These are phyloP conservation scores for Melanargia galathea DNA, from an alignment of 2,888 invertebrate species.

Conservation along the genomic window DNA sequence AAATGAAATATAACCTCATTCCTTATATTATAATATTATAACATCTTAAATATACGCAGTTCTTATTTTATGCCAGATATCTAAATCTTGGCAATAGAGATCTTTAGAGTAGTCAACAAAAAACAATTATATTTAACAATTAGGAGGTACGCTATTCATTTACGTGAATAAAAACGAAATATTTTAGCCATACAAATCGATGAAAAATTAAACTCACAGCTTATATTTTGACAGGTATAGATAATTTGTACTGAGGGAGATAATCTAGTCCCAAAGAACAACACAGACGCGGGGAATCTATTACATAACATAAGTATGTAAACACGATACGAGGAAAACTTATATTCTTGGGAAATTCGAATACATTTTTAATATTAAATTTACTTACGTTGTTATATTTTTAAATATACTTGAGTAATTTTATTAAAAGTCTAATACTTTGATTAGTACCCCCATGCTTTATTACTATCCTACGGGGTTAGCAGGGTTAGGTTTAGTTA, in stretches of 20 bases:
- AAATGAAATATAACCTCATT: not conserved
- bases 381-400: not conserved
- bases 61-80: not conserved
- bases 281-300: too few species aligned
- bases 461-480: too few species aligned
- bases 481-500: not conserved
- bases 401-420: not conserved
- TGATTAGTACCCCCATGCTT: not conserved
- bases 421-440: not conserved
- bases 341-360: too few species aligned
- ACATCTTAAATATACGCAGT: not conserved
- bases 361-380: not conserved
- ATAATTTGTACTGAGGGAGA: too few species aligned
- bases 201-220: too few species aligned
- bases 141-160: too few species aligned
- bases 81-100: constrained; percentile 1
- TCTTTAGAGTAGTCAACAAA: not conserved
- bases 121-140: not conserved
- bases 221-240: too few species aligned
- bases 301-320: too few species aligned
- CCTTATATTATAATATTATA: not conserved
- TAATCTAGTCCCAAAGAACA: too few species aligned
- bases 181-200: too few species aligned
- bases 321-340: too few species aligned
- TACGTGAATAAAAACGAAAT: too few species aligned